Evolutionary conservation across 2,113 vertebrate genomes (phyloP), one percentile per base, ranked within the genome.

Genomic region (Prunella fulvescens): DNA sequence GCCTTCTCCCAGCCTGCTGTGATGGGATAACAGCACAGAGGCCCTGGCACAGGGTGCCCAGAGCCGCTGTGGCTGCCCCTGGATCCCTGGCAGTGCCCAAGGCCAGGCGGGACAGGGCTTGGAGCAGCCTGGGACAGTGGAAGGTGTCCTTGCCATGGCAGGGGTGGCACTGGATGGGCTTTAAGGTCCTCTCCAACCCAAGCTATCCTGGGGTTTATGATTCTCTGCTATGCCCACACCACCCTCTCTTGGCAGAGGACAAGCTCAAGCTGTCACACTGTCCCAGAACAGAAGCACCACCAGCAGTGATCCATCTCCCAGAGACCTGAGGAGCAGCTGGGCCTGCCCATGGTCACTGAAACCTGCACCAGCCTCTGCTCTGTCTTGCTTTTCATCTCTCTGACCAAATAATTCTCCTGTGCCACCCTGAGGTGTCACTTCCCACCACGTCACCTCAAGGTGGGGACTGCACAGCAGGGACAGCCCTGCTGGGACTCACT

Each of bases 271-370:
- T 31, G 18, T 5, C 1, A 0, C 8, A 9, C 10, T 9, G 8
- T 47, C 33, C 58, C 71, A 17, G 35, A 24, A 29, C 0, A 0
- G 56, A 40, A 54, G 39, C 44, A 14, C 0, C 0, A 17, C 0
- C 3, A 39, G 78, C 2, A 6, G 19, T 19, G 28, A 48, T 7
- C 37, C n/a, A 9, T 4, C 44, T 8, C 20, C 56, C 20, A 7
- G 19, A 65, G n/a, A 23, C 13, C 40, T 7, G 8, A 44, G 3
- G 2, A 72, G 67, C 60, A 65, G 35, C 83, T 18, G 5, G 69
- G 20, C 44, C 44, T 62, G 37, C 26, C 40, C 37, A 13, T 2
- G 4, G 24, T 1, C 3, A 53, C 4, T 2, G 37, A 67, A 88
- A 88, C 45, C 64, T 35, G 56, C 3, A 1, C 24, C 67, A 57